A percentile compares a stretch with the other conserved stretches of the same genome.
Conservation (phyloP, 2,888 invertebrate species). For the Luffia ferchaultella region DNA sequence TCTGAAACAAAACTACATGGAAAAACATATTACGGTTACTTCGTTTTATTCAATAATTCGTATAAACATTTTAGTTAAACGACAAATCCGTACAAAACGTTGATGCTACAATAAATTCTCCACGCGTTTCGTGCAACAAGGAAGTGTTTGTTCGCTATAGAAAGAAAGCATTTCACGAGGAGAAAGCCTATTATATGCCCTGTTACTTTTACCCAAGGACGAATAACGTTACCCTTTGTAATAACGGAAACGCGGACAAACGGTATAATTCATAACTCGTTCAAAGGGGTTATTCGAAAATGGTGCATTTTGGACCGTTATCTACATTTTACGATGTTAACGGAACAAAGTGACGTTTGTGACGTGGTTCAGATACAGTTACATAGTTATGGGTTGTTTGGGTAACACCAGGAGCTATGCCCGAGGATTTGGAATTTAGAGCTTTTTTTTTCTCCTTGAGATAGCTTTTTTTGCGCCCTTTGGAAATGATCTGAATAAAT, state of each 20-base stretch:
- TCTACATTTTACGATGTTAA: slow-evolving; percentile 36
- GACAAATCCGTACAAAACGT: background rate
- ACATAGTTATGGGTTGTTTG: slow-evolving; percentile 17
- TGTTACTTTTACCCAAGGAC: slow-evolving; percentile 40
- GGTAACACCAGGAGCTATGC: slow-evolving; percentile 7
- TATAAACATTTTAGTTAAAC: background rate
- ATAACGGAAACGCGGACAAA: slow-evolving; percentile 35
- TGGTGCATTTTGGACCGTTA: slow-evolving; percentile 46
- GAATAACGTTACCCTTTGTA: slow-evolving; percentile 47
- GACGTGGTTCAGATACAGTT: slow-evolving; percentile 25
- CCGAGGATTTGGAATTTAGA: background rate
- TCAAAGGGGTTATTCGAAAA: slow-evolving; percentile 55
- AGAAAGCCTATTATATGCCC: slow-evolving; percentile 50
- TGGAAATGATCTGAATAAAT: no score
- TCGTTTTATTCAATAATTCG: background rate
- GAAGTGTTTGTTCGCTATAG: slow-evolving; percentile 28
- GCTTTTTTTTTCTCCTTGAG: background rate
- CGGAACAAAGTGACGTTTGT: slow-evolving; percentile 28
- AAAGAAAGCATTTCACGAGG: slow-evolving; percentile 38
- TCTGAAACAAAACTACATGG: no score
- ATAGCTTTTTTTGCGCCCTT: background rate
- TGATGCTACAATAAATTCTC: slow-evolving; percentile 26
- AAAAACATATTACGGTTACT: no score
- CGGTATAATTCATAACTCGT: slow-evolving; percentile 41
- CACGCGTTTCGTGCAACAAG: slow-evolving; percentile 28